Base-by-base conservation (phyloP, 37 sponge, comb jelly and placozoan species). In the Cliona cf. orientalis region DNA sequence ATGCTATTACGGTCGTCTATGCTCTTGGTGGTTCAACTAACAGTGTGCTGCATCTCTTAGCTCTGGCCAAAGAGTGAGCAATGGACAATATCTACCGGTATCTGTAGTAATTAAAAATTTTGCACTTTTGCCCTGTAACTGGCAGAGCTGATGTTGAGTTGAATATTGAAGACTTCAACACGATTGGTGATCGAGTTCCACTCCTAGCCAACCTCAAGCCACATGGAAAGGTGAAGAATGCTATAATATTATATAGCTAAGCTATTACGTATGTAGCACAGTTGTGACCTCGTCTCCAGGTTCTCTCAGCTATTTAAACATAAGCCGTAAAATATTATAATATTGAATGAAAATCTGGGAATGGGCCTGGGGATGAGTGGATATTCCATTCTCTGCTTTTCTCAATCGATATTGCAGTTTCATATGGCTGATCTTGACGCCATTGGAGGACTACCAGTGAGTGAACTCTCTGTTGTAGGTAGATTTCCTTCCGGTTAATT, bases 1-100 rank as follows among this genome's bases (percentile, higher is more conserved):
- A 91, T 82, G 92, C 92, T 12, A 58, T 91, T 3, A 43, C 84
- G 32, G 89, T 91, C 3, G 66, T 87, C 70, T 83, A 69, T 74
- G 88, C 92, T 31, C 72, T 91, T 60, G 92, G 92, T 42, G 92
- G 88, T 3, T 87, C 92, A 33, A 91, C 92, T 5, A 91, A 87
- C 66, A 82, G 88, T 42, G 84, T 91, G 1, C 83, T 91, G 42
- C 92, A 91, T 69, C 78, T 91, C 7, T 69, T 91, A 41, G 92
- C 92, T 29, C 75, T 91, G 36, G 92, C 92, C 17, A 46, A 82
- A 33, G 92, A 91, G 92, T 91, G 44, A 78, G 92, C 40, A 34
- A 66, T 35, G 66, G 11, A 34, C 66, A 66, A n/a, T n/a, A n/a
- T n/a, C n/a, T n/a, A n/a, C n/a, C n/a, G n/a, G n/a, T n/a, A n/a